Conservation (phyloP, 1,140 invertebrate genomes). For the Saccostrea echinata region DNA sequence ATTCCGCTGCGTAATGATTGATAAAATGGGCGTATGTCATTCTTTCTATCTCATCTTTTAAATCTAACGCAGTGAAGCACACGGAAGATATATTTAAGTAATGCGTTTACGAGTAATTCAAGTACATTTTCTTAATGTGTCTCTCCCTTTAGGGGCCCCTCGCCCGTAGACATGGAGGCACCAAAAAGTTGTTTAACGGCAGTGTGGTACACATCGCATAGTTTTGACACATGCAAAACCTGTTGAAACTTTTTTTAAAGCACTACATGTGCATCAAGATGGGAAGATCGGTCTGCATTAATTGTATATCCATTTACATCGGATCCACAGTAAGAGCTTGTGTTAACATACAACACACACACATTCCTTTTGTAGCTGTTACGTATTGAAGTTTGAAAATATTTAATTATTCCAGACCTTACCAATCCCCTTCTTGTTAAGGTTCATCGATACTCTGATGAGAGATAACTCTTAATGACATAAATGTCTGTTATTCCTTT, state of each 20-base stretch:
- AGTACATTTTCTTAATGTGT: not conserved
- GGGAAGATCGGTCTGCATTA: not conserved
- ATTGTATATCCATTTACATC: no score
- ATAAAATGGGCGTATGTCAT: not conserved
- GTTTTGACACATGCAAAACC: conserved; percentile 14
- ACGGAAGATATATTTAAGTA: not conserved
- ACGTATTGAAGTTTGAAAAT: no score
- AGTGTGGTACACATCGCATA: not conserved
- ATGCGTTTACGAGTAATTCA: not conserved
- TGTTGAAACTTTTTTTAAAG: not conserved
- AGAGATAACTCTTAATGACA: no score
- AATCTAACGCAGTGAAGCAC: no score
- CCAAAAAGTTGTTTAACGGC: not conserved
- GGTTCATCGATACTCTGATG: no score
- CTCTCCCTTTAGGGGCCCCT: not conserved
- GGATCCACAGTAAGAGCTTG: no score
- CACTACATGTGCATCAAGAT: not conserved
- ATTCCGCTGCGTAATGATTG: not conserved
- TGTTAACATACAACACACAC: no score
- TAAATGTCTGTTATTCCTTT: no score
- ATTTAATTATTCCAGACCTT: no score
- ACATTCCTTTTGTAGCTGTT: no score
- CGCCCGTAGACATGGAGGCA: not conserved
- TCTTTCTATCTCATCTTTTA: not conserved
- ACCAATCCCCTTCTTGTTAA: no score